Percentiles rank a stretch among this genome's conserved stretches.
These are phyloP conservation scores for Grus americana DNA, from an alignment of 2,113 vertebrate genomes.

Conservation along the genomic window DNA sequence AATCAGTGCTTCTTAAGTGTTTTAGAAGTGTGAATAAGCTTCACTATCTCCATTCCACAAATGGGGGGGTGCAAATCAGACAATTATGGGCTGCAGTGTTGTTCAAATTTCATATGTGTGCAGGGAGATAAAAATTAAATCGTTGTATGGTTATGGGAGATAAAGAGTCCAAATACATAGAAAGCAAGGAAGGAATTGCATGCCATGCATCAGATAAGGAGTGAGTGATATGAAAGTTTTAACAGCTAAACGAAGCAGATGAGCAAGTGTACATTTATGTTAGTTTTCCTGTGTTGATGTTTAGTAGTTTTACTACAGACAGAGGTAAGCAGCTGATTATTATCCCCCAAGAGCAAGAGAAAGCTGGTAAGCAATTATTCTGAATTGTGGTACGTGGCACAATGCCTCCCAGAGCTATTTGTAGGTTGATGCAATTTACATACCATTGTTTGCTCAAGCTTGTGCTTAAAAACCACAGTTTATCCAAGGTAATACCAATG, in stretches of 20 bases:
- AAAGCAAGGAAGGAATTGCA: neutral
- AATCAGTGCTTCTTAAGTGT: neutral
- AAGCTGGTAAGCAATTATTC: slow-evolving; percentile 14
- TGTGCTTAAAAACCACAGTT: neutral
- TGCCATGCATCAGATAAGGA: neutral
- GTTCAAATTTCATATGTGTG: neutral
- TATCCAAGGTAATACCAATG: neutral
- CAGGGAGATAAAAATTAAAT: neutral
- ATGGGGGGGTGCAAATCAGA: fast-evolving
- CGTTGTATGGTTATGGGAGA: neutral
- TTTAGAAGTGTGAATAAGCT: neutral
- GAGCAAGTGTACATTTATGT: neutral
- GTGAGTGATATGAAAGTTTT: neutral
- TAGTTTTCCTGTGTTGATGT: neutral
- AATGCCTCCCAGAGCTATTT: slow-evolving; percentile 32
- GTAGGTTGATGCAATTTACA: slow-evolving; percentile 24
- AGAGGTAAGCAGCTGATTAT: slow-evolving; percentile 11
- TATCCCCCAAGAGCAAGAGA: neutral
- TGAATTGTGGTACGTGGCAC: neutral
- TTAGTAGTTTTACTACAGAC: neutral
- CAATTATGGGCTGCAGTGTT: neutral
- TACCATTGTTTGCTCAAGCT: slow-evolving; percentile 20
- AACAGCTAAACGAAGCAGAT: neutral
- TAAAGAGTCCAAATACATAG: neutral
- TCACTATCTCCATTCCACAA: neutral